Conservation (phyloP, 2,888 invertebrate species). For the Drosophila ustulata region DNA sequence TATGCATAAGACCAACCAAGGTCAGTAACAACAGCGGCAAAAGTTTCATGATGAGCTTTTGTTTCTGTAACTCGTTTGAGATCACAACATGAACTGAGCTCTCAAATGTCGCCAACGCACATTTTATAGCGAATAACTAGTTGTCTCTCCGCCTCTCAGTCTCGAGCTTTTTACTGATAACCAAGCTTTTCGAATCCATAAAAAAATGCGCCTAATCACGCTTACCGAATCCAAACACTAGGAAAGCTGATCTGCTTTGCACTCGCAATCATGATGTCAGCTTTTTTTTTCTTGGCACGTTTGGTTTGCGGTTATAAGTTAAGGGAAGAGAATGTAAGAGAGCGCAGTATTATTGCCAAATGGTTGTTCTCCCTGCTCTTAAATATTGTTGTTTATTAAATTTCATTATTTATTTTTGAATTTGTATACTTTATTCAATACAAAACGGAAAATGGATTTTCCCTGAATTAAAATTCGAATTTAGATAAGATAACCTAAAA, state of each 20-base stretch:
- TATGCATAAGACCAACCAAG: conserved; percentile 25
- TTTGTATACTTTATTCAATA: no score
- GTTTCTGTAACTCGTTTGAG: not conserved
- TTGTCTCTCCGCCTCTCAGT: not conserved
- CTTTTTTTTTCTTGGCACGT: not conserved
- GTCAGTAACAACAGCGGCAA: conserved; percentile 3
- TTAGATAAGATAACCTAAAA: no score
- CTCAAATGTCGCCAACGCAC: not conserved
- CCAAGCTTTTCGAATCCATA: not conserved
- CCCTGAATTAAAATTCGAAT: not conserved
- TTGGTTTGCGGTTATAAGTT: not conserved
- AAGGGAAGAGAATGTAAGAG: not conserved
- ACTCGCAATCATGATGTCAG: not conserved
- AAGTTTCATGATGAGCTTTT: conserved; percentile 40
- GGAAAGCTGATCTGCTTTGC: not conserved
- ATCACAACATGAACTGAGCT: conserved; percentile 16
- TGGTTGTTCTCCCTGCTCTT: not conserved
- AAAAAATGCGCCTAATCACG: conserved; percentile 26
- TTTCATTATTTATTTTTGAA: no score
- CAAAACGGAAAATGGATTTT: not conserved
- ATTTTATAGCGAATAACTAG: conserved; percentile 14
- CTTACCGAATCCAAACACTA: conserved; percentile 11
- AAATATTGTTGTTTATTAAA: not conserved
- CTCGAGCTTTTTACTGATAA: conserved; percentile 26
- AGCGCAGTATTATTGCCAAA: not conserved